Percentiles rank a stretch among this genome's conserved stretches.
Conservation (phyloP, 1,140 invertebrate species). For the Cotesia typhae region DNA sequence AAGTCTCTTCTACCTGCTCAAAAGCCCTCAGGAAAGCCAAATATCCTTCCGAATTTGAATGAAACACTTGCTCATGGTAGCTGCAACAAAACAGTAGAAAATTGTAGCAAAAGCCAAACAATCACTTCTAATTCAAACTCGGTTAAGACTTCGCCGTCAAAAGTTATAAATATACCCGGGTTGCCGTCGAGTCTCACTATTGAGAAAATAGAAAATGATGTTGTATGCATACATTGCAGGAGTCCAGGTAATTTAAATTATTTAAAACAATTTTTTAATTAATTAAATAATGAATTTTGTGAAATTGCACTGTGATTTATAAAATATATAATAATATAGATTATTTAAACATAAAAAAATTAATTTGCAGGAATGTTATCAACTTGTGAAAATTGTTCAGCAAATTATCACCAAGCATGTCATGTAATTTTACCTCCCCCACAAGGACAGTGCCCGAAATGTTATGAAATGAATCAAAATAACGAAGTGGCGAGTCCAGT, state of each 20-base stretch:
- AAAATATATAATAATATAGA: no score
- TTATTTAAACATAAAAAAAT: conserved; percentile 26
- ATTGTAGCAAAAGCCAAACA: conserved; percentile 48
- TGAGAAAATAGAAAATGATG: conserved; percentile 58
- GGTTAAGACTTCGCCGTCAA: conserved; percentile 48
- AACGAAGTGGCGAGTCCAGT: conserved; percentile 17
- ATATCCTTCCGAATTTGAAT: conserved; percentile 51
- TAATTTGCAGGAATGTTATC: conserved; percentile 57
- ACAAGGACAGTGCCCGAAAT: conserved; percentile 55
- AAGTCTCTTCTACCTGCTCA: conserved; percentile 50
- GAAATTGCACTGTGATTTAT: no score
- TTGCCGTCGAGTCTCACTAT: conserved; percentile 56
- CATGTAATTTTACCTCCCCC: conserved; percentile 56
- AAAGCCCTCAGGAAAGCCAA: conserved; percentile 46
- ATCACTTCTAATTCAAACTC: conserved; percentile 53
- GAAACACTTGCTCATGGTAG: conserved; percentile 46
- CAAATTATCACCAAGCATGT: conserved; percentile 67
- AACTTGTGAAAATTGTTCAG: conserved; percentile 64
- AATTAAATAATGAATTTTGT: neutral
- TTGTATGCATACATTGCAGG: conserved; percentile 63
- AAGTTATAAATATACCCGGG: conserved; percentile 57
- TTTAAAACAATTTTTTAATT: conserved; percentile 34
- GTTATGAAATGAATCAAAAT: conserved; percentile 41
- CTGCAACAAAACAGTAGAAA: conserved; percentile 46
- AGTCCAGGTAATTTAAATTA: conserved; percentile 55